Percentiles rank a stretch among this genome's conserved stretches.
Evolutionary conservation across 92 coral and sea anemone genomes (phyloP).

Genomic region (Paramuricea clavata): DNA sequence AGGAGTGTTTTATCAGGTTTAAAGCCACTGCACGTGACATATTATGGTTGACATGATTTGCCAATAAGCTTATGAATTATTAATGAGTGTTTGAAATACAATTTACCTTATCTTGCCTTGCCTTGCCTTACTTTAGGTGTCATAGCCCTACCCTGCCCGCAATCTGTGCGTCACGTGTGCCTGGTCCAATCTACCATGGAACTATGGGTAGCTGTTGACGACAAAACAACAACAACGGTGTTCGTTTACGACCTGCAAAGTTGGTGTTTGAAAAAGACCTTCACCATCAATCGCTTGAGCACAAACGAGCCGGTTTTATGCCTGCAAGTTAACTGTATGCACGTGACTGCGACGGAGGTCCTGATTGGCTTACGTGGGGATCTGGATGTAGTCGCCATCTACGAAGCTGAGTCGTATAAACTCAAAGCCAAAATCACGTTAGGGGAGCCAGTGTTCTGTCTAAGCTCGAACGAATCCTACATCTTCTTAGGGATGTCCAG

Average conservation of each 20-base stretch:
- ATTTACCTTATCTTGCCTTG: no score
- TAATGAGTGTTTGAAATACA: no score
- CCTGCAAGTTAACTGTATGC: constrained; percentile 80
- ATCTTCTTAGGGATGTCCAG: constrained; percentile 85
- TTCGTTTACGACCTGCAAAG: constrained; percentile 75
- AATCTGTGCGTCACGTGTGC: constrained; percentile 91
- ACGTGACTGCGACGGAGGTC: constrained; percentile 64
- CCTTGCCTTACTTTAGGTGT: no score
- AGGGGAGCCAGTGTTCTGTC: constrained; percentile 75
- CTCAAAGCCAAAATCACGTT: constrained; percentile 67
- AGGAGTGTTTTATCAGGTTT: no score
- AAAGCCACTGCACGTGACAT: no score
- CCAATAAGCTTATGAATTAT: no score
- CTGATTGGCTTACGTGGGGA: constrained; percentile 77
- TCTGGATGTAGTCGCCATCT: constrained; percentile 65
- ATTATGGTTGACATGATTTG: no score
- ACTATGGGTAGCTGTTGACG: constrained; percentile 90
- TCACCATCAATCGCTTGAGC: constrained; percentile 59
- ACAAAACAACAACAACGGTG: constrained; percentile 72
- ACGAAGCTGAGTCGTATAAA: constrained; percentile 68
- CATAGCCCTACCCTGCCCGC: constrained; percentile 70
- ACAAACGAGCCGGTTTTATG: constrained; percentile 34
- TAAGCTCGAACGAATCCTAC: constrained; percentile 80
- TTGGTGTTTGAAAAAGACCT: constrained; percentile 76
- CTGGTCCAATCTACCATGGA: constrained; percentile 74